These are phyloP conservation scores for Ceyx margarethae DNA, from an alignment of 2,113 vertebrate genomes.

Conservation along the genomic window DNA sequence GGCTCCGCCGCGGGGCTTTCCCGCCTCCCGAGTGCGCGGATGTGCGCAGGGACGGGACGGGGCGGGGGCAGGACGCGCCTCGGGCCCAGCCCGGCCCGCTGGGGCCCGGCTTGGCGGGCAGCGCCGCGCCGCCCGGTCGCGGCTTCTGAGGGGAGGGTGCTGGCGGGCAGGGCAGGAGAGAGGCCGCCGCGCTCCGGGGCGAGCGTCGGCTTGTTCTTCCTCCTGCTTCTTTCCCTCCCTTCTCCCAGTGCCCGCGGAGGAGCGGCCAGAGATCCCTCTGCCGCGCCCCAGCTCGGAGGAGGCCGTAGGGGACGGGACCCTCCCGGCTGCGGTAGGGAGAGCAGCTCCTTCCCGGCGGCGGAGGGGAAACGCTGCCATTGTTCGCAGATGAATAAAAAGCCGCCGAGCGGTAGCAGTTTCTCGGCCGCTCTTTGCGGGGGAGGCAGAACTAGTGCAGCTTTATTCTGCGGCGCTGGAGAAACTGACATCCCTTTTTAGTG, in stretches of 20 bases:
- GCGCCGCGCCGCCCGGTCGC: background rate
- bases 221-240: background rate
- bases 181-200: background rate
- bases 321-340: background rate
- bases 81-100: background rate
- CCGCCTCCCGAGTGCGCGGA: background rate
- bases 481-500: background rate
- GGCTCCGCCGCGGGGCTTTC: background rate
- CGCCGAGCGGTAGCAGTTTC: background rate
- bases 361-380: slow-evolving; percentile 17
- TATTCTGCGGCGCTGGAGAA: background rate
- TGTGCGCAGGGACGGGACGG: background rate
- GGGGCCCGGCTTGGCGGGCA: background rate
- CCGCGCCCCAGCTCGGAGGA: background rate
- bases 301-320: background rate
- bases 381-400: background rate
- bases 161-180: background rate
- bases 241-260: background rate
- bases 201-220: background rate
- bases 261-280: background rate
- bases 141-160: background rate
- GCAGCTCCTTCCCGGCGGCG: background rate
- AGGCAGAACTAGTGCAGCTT: background rate
- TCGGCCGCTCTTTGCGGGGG: background rate
- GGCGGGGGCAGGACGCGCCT: background rate